Conservation (phyloP, 2,113 vertebrate genomes). For the Danionella cerebrum region DNA sequence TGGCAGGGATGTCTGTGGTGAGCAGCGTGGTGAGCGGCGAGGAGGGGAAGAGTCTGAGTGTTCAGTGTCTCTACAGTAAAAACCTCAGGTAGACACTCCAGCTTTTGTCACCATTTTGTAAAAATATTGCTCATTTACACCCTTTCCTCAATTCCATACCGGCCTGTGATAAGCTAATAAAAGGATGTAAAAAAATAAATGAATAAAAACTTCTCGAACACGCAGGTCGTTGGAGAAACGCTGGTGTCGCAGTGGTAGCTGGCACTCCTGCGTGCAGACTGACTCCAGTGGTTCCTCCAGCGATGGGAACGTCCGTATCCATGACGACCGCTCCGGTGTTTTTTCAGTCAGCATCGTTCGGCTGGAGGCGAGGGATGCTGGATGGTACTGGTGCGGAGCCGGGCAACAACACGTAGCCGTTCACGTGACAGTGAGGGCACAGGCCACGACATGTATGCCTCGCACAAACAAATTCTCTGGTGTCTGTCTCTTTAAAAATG, state of each 20-base stretch:
- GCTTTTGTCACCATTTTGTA: too few relatives aligned
- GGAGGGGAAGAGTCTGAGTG: slow-evolving; percentile 51
- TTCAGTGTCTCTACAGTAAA: slow-evolving; percentile 59
- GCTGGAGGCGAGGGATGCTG: slow-evolving; percentile 51
- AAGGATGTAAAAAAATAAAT: too few relatives aligned
- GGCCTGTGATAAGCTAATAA: too few relatives aligned
- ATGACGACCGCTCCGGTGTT: slow-evolving; percentile 49
- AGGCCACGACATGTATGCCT: slow-evolving; percentile 43
- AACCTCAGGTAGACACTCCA: slow-evolving; percentile 52
- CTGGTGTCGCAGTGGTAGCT: slow-evolving; percentile 62
- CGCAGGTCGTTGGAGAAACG: slow-evolving; percentile 57
- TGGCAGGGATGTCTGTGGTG: slow-evolving; percentile 51
- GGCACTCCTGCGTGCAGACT: slow-evolving; percentile 50
- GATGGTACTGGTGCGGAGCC: slow-evolving; percentile 63
- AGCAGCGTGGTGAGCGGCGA: slow-evolving; percentile 47
- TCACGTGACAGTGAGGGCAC: slow-evolving; percentile 14
- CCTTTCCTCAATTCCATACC: too few relatives aligned
- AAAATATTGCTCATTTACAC: too few relatives aligned
- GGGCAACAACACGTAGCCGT: slow-evolving; percentile 47
- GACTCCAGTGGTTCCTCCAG: slow-evolving; percentile 44
- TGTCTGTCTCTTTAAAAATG: too few relatives aligned
- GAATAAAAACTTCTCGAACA: slow-evolving; percentile 4
- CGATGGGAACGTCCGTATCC: slow-evolving; percentile 50
- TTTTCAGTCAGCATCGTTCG: slow-evolving; percentile 50
- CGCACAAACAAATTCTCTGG: too few relatives aligned